Evolutionary conservation across 2,888 invertebrate species (phyloP), one percentile per base, ranked within the genome.

Genomic region (Ernsta delagoae): DNA sequence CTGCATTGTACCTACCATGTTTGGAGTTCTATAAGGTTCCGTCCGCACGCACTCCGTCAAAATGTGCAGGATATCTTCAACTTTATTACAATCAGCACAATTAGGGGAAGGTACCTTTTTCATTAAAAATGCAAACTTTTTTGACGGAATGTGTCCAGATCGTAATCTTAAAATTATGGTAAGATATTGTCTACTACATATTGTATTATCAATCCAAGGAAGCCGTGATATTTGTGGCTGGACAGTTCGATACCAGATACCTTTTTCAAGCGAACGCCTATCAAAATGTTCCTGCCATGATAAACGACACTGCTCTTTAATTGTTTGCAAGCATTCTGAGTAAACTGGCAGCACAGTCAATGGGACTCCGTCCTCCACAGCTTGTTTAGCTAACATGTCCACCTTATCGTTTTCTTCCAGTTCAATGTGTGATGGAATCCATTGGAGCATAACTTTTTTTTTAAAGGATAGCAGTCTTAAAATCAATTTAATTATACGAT

Each of bases 21-120:
- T 12, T 50, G 16, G 1, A 16, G 16, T 50, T 16, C 50, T 16
- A 16, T 16, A 53, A 9, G 53, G 24, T 24, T 53, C 53, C 24
- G 53, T 53, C 8, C 53, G 16, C 5, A 50, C 53, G 12, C 53
- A 53, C 24, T 53, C 53, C 24, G 16, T 53, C 53, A 53, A 53
- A 54, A 54, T 54, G 54, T 54, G 54, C 11, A 24, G 54, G 16
- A 54, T 8, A 31, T 54, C 54, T 54, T 54, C 54, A 36, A 36
- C 39, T 39, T 5, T 39, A 7, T 5, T 39, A 16, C 53, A 53
- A 53, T 54, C 54, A 54, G 11, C 11, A 54, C 31, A 54, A 31
- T 54, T 54, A 31, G 54, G 54, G 24, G 54, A 54, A 8, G 9
- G 7, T 1, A 8, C 6, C 9, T 53, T 53, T 24, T 53, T 53